Conservation (phyloP, 1,140 invertebrate genomes). For the Polypedilum vanderplanki region DNA sequence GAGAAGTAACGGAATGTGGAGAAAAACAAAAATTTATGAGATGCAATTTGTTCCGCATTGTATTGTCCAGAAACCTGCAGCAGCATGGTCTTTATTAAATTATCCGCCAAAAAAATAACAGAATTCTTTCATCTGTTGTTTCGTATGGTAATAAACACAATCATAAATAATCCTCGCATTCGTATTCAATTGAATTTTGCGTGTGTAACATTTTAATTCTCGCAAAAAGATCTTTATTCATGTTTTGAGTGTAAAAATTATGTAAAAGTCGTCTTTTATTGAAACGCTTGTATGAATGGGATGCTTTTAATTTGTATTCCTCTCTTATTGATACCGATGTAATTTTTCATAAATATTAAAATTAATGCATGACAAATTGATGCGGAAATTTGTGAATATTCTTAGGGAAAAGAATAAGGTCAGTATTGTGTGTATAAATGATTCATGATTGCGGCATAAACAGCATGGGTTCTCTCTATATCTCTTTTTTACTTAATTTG, state of each 20-base stretch:
- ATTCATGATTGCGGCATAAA: too few species aligned
- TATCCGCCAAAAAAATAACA: not conserved
- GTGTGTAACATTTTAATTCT: conserved; percentile 4
- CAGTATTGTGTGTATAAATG: too few species aligned
- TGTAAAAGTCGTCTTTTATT: not conserved
- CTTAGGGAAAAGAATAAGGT: not conserved
- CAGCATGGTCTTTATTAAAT: not conserved
- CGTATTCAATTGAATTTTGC: not conserved
- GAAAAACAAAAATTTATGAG: not conserved
- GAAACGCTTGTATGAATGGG: too few species aligned
- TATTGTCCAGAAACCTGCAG: not conserved
- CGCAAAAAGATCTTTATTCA: not conserved
- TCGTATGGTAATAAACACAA: not conserved
- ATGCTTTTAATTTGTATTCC: too few species aligned
- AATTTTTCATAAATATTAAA: conserved; percentile 17
- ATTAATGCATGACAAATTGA: not conserved
- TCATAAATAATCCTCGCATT: not conserved
- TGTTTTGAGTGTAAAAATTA: not conserved
- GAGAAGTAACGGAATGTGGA: not conserved
- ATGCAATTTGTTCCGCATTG: conserved; percentile 10
- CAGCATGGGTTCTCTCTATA: too few species aligned
- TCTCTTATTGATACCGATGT: not conserved
- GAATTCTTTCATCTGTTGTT: not conserved
- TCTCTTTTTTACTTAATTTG: too few species aligned
- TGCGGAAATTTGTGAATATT: not conserved